Conservation (phyloP, 2,797 vertebrate species). For the Rhinogobio ventralis region DNA sequence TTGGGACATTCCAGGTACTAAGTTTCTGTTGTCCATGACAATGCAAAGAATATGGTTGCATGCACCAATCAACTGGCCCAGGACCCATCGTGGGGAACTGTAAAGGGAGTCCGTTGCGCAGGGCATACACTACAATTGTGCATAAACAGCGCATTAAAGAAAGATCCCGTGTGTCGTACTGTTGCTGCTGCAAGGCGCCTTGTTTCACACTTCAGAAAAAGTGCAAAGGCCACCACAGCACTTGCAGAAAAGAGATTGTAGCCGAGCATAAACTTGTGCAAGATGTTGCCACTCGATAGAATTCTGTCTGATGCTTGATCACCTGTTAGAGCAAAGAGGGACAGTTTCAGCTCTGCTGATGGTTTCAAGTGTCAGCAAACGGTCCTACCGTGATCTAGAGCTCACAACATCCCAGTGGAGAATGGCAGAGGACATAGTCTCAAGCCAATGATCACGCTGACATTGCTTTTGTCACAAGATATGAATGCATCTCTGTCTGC, state of each 20-base stretch:
- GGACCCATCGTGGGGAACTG: not conserved
- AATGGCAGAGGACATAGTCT: no score
- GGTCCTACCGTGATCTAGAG: no score
- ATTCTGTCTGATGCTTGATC: not conserved
- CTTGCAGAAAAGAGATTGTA: not conserved
- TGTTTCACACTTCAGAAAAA: not conserved
- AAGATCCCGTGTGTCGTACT: not conserved
- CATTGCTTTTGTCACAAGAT: no score
- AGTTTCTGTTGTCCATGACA: not conserved
- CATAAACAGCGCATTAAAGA: not conserved
- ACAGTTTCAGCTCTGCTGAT: not conserved
- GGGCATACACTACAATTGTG: not conserved
- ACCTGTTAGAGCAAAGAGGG: not conserved
- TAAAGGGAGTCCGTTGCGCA: not conserved
- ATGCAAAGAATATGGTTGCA: not conserved
- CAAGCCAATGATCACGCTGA: no score
- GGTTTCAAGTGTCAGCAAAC: no score
- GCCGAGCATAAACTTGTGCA: not conserved
- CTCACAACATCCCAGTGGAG: no score
- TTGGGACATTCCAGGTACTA: not conserved
- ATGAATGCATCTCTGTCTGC: no score
- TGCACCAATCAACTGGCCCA: not conserved
- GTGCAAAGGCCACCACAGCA: not conserved
- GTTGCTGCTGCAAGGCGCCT: not conserved
- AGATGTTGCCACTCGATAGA: not conserved